Evolutionary conservation across 2,113 vertebrate species (phyloP), one percentile per base, ranked within the genome.

Genomic region (Falcunculus frontatus): DNA sequence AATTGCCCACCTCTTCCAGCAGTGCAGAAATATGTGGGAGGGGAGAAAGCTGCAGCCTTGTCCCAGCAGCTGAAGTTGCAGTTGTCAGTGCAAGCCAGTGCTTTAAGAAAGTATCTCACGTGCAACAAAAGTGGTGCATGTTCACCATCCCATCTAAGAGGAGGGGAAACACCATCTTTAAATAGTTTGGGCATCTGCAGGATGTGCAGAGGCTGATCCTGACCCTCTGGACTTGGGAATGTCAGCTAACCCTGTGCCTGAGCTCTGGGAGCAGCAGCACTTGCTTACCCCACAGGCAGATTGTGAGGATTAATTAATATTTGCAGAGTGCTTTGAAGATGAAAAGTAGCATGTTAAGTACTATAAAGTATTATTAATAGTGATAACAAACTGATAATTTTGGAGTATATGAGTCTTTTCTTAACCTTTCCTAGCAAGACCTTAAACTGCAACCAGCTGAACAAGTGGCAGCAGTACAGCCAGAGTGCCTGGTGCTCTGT

Each of bases 301-400:
- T 29, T 76, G 59, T 29, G 62, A 87, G 73, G 73, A 87, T 95
- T 96, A 94, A 96, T 96, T 93, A 79, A 87, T 95, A 63, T 89
- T 90, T 89, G 86, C 77, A 84, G 86, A 94, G 64, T 79, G 68
- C 90, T 94, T 96, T 96, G 90, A 89, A 96, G 88, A 93, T 75
- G 10, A 75, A 78, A 95, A 94, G 69, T 82, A 84, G 23, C 90
- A 39, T 74, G 27, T 82, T 84, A 92, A 93, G 69, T 89, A 64
- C 47, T 92, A 78, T 52, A 57, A 89, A 92, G 49, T 95, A 82
- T 78, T 95, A 90, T 56, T 81, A 70, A 81, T 67, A 67, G 49
- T 87, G 85, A 81, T 92, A 89, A 60, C 47, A 95, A 84, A 68
- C 79, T 68, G 75, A 75, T 93, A 53, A 73, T 87, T 94, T 75